phyloP scores from a whole-genome alignment of 2,113 vertebrate species.

The Pavo muticus region DNA sequence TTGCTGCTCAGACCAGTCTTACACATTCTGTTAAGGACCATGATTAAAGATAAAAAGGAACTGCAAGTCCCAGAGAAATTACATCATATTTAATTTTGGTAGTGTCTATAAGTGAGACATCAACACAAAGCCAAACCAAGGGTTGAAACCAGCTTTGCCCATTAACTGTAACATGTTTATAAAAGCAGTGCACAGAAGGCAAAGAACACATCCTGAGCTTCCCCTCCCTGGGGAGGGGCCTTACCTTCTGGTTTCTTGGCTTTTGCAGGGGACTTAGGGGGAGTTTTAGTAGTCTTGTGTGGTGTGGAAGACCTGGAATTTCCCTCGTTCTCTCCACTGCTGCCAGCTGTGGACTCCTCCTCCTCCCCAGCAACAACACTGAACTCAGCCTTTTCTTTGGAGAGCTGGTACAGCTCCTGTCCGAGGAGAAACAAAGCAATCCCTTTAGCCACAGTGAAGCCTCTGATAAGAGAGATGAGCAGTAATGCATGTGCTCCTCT shows the following conservation, averaged over 20 bases:
- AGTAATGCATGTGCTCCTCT: not conserved
- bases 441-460: not conserved
- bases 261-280: slow-evolving; percentile 66
- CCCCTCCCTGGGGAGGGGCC: not conserved
- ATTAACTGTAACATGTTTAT: fast-evolving
- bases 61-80: not conserved
- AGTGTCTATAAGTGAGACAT: not conserved
- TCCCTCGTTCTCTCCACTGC: slow-evolving; percentile 85
- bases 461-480: fast-evolving
- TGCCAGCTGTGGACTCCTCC: slow-evolving; percentile 83
- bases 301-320: slow-evolving; percentile 80
- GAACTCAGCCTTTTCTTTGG: slow-evolving; percentile 92
- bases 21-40: not conserved
- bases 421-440: not conserved
- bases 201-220: not conserved
- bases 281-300: slow-evolving; percentile 40
- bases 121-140: not conserved
- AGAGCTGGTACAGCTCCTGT: slow-evolving; percentile 93
- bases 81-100: not conserved
- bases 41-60: not conserved
- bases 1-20: not conserved
- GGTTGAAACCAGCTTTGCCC: not conserved
- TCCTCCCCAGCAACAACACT: slow-evolving; percentile 83
- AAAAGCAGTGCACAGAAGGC: not conserved
- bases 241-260: slow-evolving; percentile 67